Conservation (phyloP, 2,888 invertebrate species). For the Agriopis leucophaearia region DNA sequence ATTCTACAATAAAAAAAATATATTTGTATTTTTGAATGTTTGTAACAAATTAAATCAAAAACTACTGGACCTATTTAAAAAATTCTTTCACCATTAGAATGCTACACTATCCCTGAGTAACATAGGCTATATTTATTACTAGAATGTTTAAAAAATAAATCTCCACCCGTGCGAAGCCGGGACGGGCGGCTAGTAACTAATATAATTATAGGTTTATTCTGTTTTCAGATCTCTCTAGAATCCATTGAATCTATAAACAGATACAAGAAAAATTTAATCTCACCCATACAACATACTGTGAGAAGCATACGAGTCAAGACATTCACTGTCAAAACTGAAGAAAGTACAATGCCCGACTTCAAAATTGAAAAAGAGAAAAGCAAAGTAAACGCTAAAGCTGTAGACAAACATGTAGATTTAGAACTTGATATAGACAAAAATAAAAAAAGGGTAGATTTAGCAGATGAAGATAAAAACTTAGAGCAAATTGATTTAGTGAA, state of each 20-base stretch:
- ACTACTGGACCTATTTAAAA: too few species aligned
- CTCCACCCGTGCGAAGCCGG: too few species aligned
- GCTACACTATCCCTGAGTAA: too few species aligned
- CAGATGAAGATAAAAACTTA: constrained; percentile 15
- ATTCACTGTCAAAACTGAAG: constrained; percentile 19
- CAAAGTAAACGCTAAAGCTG: background rate
- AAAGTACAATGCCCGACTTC: constrained; percentile 2
- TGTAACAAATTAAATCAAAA: too few species aligned
- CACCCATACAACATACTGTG: constrained; percentile 18
- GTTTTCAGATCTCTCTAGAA: constrained; percentile 63
- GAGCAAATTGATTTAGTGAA: constrained; percentile 30
- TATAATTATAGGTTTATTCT: background rate
- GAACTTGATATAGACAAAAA: background rate
- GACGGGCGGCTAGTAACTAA: too few species aligned
- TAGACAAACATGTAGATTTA: background rate
- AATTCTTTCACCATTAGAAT: too few species aligned
- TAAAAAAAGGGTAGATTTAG: background rate
- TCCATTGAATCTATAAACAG: constrained; percentile 36
- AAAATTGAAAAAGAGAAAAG: constrained; percentile 8
- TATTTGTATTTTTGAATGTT: too few species aligned
- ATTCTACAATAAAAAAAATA: too few species aligned
- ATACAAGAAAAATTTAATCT: constrained; percentile 28
- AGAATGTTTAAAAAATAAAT: too few species aligned
- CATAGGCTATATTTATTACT: too few species aligned
- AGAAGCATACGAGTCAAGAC: constrained; percentile 33